Evolutionary conservation across 2,888 invertebrate genomes (phyloP), one percentile per base, ranked within the genome.

Genomic region (Listrodromus nycthemerus): DNA sequence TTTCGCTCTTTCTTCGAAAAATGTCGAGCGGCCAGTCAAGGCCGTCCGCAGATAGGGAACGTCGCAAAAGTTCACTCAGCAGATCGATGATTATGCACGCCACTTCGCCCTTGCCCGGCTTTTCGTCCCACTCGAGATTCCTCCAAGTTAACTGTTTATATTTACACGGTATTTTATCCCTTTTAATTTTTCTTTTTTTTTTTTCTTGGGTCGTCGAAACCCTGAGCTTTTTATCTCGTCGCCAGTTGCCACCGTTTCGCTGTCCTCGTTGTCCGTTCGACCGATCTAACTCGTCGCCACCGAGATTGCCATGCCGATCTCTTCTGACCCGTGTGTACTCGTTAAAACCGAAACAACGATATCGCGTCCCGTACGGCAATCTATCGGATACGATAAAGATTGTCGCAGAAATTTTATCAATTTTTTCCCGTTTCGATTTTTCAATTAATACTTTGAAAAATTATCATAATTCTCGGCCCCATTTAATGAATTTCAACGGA

Each of bases 21-120:
- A 24, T 74, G 63, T 45, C 41, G 52, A 77, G 33, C 73, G 21
- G 27, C 50, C 50, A 41, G 41, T 67, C 82, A 69, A 82, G 73
- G 58, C 67, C 67, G 48, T 16, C 30, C 41, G 27, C 37, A 77
- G 45, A 82, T 21, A 16, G 41, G 37, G 58, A 66, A 19, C 58
- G 16, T 37, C n/a, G 30, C 48, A 61, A 82, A 82, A 82, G 82
- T 82, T 78, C 78, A 82, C 55, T 74, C 16, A 52, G 67, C 69
- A 82, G 45, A 74, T 77, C 82, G 69, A 78, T 82, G 13, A 69
- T 82, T 58, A 52, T 52, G 10, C 19, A 45, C 69, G 19, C 50
- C 13, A 52, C 30, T 66, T 71, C 50, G 41, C 63, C 67, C 77
- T 71, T 77, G 41, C 77, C 45, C 37, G 45, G 37, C 37, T 65